Conservation (phyloP, 92 coral and sea anemone species). For the Parazoanthus swiftii region DNA sequence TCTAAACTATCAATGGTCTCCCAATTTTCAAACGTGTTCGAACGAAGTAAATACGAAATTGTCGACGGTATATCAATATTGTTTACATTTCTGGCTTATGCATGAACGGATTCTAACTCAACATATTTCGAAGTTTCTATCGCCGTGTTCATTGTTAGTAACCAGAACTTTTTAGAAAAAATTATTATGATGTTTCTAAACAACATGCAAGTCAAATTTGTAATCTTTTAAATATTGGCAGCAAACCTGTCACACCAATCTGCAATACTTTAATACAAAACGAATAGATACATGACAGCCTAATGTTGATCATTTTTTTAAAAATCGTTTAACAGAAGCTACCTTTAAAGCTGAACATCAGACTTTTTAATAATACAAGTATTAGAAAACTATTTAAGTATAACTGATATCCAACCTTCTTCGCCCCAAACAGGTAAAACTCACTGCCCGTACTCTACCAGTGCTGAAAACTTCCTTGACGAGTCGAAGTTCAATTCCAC, state of each 20-base stretch:
- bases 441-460: not conserved
- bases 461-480: not conserved
- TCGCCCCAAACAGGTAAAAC: not conserved
- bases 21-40: not conserved
- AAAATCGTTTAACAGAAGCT: not conserved
- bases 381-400: no score
- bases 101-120: not conserved
- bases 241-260: not conserved
- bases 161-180: not conserved
- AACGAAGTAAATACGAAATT: not conserved
- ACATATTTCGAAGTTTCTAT: no score
- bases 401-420: not conserved
- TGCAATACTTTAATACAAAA: not conserved
- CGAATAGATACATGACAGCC: not conserved
- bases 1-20: not conserved
- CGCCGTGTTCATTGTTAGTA: not conserved
- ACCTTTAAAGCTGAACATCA: not conserved
- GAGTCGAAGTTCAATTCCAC: not conserved
- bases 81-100: not conserved
- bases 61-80: not conserved
- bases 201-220: not conserved
- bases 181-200: no score
- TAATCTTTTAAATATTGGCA: not conserved
- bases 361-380: no score
- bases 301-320: no score